These are phyloP conservation scores for Acronicta aceris DNA, from an alignment of 2,888 invertebrate species.

Conservation along the genomic window DNA sequence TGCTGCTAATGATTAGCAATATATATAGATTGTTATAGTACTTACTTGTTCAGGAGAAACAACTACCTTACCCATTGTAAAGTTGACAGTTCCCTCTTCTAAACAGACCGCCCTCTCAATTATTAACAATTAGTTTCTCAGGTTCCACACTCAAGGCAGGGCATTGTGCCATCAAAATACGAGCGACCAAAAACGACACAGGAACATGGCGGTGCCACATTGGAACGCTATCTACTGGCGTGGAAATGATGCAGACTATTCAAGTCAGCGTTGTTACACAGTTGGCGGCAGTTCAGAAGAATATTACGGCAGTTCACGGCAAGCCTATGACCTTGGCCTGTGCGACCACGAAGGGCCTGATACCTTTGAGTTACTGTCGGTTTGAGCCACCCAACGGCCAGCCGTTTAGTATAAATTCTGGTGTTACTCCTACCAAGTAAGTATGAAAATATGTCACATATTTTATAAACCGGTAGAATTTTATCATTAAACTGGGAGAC, in stretches of 20 bases:
- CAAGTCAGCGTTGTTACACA: conserved; percentile 74
- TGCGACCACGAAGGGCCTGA: conserved; percentile 72
- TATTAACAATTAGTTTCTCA: conserved; percentile 69
- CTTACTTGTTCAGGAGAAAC: no score
- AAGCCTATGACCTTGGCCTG: conserved; percentile 78
- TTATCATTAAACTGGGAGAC: no score
- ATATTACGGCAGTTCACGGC: conserved; percentile 69
- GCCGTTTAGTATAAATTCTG: conserved; percentile 82
- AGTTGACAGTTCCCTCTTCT: no score
- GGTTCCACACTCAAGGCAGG: conserved; percentile 74
- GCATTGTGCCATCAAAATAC: conserved; percentile 75
- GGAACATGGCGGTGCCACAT: conserved; percentile 87
- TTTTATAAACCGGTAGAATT: no score
- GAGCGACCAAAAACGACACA: conserved; percentile 67
- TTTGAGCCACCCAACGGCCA: conserved; percentile 82
- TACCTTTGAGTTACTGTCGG: conserved; percentile 83
- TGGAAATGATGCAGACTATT: conserved; percentile 74
- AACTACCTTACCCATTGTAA: no score
- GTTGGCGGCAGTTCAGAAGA: conserved; percentile 75
- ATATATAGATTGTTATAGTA: no score
- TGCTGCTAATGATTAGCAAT: no score
- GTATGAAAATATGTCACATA: conserved; percentile 42
- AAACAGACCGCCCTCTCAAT: not conserved
- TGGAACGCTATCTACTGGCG: conserved; percentile 69
- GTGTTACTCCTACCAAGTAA: conserved; percentile 75